These are phyloP conservation scores for Oncorhynchus keta DNA, from an alignment of 2,113 vertebrate species.

Conservation along the genomic window DNA sequence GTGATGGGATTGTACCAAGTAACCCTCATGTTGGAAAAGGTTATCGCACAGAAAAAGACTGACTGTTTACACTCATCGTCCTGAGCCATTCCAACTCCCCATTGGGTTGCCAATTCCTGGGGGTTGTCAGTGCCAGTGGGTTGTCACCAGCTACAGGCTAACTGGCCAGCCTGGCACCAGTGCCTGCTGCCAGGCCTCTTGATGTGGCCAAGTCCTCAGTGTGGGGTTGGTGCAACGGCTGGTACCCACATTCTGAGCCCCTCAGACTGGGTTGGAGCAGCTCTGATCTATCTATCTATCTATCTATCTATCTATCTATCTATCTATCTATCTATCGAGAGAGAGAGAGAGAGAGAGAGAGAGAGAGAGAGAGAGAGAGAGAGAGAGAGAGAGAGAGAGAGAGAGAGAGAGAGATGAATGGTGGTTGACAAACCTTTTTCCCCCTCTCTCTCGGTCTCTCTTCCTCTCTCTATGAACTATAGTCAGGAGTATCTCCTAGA, in stretches of 20 bases:
- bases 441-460: background rate
- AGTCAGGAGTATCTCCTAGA: background rate
- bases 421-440: too few relatives aligned
- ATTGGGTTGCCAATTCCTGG: constrained; percentile 50
- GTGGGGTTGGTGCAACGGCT: constrained; percentile 19
- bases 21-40: constrained; percentile 26
- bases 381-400: constrained; percentile 27
- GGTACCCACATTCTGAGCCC: constrained; percentile 48
- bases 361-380: constrained; percentile 12
- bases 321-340: constrained; percentile 11
- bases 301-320: background rate
- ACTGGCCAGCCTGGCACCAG: constrained; percentile 24
- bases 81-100: constrained; percentile 61
- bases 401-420: constrained; percentile 13
- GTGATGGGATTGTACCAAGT: constrained; percentile 42
- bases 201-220: constrained; percentile 59
- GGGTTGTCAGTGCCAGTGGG: constrained; percentile 56
- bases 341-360: constrained; percentile 15
- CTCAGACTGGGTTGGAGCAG: constrained; percentile 49
- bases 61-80: background rate
- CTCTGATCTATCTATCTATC: too few relatives aligned
- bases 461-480: background rate
- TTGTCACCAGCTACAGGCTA: constrained; percentile 53
- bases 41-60: constrained; percentile 15
- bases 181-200: constrained; percentile 55